phyloP scores from a whole-genome alignment of 2,888 invertebrate genomes.

The Drosophila paranaensis region DNA sequence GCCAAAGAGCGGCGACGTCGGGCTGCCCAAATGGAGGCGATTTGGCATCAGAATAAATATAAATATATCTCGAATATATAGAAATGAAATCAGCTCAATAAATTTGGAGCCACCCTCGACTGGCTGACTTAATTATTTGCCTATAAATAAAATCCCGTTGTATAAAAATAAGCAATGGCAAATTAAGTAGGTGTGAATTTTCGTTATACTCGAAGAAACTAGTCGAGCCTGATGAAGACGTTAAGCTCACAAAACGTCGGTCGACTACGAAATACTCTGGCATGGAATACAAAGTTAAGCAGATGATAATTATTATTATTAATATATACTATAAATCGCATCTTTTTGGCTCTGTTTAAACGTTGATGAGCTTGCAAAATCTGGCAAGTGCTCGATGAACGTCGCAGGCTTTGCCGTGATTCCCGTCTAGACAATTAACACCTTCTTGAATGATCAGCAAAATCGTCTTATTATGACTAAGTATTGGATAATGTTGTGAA shows the following conservation, averaged over 20 bases:
- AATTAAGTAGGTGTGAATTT: background rate
- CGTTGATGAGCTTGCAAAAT: background rate
- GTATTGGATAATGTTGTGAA: conserved; percentile 5
- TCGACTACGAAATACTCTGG: background rate
- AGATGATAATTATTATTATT: background rate
- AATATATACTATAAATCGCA: background rate
- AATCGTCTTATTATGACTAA: background rate
- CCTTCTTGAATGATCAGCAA: conserved; percentile 1
- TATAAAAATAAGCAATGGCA: background rate
- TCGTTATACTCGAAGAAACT: background rate
- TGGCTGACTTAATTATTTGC: background rate
- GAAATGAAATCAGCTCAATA: background rate
- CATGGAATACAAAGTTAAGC: background rate
- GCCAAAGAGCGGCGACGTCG: conserved; percentile 29
- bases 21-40: conserved; percentile 47
- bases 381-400: background rate
- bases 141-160: background rate
- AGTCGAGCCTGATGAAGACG: background rate
- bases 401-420: conserved; percentile 2
- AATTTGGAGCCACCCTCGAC: background rate
- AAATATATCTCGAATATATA: background rate
- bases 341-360: background rate
- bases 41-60: conserved; percentile 33
- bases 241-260: background rate
- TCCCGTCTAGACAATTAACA: conserved; percentile 21